Conservation (phyloP, 2,888 invertebrate genomes). For the Drosophila maculinotata region DNA sequence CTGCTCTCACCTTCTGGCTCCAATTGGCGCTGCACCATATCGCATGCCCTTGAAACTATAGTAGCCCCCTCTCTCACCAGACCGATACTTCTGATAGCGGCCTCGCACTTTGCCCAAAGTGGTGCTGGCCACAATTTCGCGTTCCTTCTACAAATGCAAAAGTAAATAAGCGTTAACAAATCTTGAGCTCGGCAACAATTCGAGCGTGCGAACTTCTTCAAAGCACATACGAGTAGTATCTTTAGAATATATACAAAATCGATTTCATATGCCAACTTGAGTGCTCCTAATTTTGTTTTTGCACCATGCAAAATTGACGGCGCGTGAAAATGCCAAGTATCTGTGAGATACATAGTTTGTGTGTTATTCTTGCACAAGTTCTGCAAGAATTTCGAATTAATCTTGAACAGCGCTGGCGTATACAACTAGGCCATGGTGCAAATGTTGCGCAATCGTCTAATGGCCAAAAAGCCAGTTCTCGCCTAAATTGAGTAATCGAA, state of each 20-base stretch:
- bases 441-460: slow-evolving; percentile 56
- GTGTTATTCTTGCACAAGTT: slow-evolving; percentile 51
- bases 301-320: slow-evolving; percentile 18
- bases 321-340: slow-evolving; percentile 39
- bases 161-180: neutral
- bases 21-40: slow-evolving; percentile 83
- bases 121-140: slow-evolving; percentile 82
- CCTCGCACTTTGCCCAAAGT: slow-evolving; percentile 83
- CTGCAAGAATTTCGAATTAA: slow-evolving; percentile 63
- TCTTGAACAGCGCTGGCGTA: slow-evolving; percentile 46
- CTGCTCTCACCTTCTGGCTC: slow-evolving; percentile 75
- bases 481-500: slow-evolving; percentile 8
- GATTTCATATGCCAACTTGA: slow-evolving; percentile 33
- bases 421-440: slow-evolving; percentile 60
- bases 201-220: slow-evolving; percentile 31
- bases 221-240: neutral
- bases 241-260: neutral
- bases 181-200: neutral
- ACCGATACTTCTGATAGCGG: slow-evolving; percentile 83
- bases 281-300: slow-evolving; percentile 31
- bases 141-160: slow-evolving; percentile 80
- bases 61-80: slow-evolving; percentile 83
- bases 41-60: slow-evolving; percentile 85
- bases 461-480: slow-evolving; percentile 53
- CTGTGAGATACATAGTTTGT: slow-evolving; percentile 34